Conservation (phyloP, 37 sponge, comb jelly and placozoan genomes). For the Dysidea cf. avara region DNA sequence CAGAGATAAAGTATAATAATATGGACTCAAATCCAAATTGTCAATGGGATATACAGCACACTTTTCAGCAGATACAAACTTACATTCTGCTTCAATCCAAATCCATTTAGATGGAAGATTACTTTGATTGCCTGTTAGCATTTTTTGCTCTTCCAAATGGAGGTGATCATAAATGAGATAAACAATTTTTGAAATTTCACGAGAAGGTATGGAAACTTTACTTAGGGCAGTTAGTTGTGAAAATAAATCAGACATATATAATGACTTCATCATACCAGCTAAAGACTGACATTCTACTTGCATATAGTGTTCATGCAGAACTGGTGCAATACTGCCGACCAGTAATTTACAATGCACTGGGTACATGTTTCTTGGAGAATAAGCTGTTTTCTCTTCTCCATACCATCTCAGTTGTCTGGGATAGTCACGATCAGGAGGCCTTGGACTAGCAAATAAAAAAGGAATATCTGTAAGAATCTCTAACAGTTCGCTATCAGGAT, state of each 20-base stretch:
- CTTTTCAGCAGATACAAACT: conserved; percentile 3
- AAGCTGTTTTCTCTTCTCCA: conserved; percentile 11
- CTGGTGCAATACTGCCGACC: conserved; percentile 34
- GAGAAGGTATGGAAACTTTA: background rate
- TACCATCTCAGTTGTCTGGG: conserved; percentile 19
- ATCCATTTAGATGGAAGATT: background rate
- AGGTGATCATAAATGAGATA: conserved; percentile 12
- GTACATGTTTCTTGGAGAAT: conserved; percentile 4
- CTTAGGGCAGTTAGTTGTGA: background rate
- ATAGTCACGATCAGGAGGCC: conserved; percentile 16
- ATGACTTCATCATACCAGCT: background rate
- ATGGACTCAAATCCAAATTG: background rate
- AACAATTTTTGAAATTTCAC: background rate
- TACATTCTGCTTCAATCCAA: background rate
- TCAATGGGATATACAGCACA: no score
- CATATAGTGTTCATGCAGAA: conserved; percentile 8
- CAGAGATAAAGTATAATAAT: background rate
- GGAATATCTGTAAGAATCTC: background rate
- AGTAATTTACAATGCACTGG: conserved; percentile 1
- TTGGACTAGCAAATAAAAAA: conserved; percentile 12
- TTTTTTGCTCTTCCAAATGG: background rate
- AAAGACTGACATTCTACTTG: background rate
- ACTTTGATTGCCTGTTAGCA: background rate
- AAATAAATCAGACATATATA: background rate
- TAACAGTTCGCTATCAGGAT: background rate